These are phyloP conservation scores for Cranoglanis bouderius DNA, from an alignment of 2,113 vertebrate species.

Conservation along the genomic window DNA sequence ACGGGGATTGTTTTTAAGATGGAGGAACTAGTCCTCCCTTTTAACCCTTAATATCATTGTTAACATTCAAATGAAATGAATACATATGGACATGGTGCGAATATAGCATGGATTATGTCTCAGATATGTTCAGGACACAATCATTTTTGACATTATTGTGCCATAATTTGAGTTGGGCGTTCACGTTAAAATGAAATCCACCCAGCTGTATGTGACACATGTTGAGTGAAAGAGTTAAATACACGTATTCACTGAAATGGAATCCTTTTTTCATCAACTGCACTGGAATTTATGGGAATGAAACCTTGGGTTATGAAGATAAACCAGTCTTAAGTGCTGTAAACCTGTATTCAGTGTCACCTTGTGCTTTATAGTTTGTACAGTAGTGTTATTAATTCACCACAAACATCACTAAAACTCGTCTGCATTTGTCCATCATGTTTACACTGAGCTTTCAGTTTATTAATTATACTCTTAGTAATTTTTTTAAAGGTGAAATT, in stretches of 20 bases:
- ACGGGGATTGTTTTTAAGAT: conserved; percentile 6
- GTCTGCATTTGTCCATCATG: not conserved
- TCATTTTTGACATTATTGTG: not conserved
- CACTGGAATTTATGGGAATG: not conserved
- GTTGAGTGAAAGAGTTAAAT: not conserved
- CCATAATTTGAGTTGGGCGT: not conserved
- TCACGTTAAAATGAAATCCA: not conserved
- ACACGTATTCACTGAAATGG: not conserved
- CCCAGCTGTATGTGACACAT: not conserved
- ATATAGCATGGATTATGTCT: too few species aligned
- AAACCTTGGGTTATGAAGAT: not conserved
- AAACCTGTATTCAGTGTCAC: not conserved
- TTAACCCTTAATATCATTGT: not conserved
- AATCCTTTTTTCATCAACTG: too few species aligned
- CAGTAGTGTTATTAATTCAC: not conserved
- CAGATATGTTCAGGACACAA: not conserved
- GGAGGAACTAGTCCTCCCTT: conserved; percentile 7
- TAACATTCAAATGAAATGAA: too few species aligned
- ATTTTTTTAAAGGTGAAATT: too few species aligned
- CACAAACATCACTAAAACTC: not conserved
- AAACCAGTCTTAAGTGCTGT: not conserved
- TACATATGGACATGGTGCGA: not conserved
- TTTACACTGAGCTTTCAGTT: not conserved
- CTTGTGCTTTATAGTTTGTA: not conserved
- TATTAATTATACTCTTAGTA: not conserved